These are phyloP conservation scores for Hypsibius dujardini DNA, from an alignment of 1,140 invertebrate species.

Conservation along the genomic window DNA sequence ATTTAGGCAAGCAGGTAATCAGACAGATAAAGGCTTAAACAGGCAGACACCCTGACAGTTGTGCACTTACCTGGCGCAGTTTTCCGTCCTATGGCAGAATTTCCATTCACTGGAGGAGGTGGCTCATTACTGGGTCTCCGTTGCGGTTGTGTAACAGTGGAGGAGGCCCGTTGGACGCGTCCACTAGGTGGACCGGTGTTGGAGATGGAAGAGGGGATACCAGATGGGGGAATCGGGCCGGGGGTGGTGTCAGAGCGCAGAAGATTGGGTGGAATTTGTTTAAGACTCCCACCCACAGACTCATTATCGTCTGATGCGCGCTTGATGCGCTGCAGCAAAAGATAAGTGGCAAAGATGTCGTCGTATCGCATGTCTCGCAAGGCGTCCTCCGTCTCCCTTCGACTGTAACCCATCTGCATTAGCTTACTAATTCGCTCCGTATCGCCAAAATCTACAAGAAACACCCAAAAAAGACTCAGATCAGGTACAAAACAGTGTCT, in stretches of 20 bases:
- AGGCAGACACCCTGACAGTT: background rate
- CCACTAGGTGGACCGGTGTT: background rate
- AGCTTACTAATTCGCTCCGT: slow-evolving; percentile 78
- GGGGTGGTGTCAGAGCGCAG: slow-evolving; percentile 19
- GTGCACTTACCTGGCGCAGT: background rate
- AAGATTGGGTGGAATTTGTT: slow-evolving; percentile 31
- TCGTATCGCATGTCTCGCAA: slow-evolving; percentile 91
- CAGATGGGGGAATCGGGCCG: slow-evolving; percentile 21
- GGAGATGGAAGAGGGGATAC: background rate
- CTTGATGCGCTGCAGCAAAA: slow-evolving; percentile 59
- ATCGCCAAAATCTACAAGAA: slow-evolving; percentile 68
- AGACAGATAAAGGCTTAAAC: too few species aligned
- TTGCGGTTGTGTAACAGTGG: slow-evolving; percentile 20
- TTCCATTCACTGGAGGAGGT: background rate
- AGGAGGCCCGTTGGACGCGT: background rate
- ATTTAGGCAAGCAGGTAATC: background rate
- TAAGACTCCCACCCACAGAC: slow-evolving; percentile 36
- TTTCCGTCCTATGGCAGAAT: background rate
- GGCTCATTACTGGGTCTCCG: background rate
- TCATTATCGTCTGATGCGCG: slow-evolving; percentile 24
- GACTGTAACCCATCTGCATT: slow-evolving; percentile 77
- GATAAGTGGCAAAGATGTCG: slow-evolving; percentile 94
- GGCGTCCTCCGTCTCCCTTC: slow-evolving; percentile 87
- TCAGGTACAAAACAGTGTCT: too few species aligned
- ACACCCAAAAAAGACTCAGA: too few species aligned